Evolutionary conservation across 53 echinoderm and acorn worm species (phyloP), one percentile per base, ranked within the genome.

Genomic region (Actinopyga echinites): DNA sequence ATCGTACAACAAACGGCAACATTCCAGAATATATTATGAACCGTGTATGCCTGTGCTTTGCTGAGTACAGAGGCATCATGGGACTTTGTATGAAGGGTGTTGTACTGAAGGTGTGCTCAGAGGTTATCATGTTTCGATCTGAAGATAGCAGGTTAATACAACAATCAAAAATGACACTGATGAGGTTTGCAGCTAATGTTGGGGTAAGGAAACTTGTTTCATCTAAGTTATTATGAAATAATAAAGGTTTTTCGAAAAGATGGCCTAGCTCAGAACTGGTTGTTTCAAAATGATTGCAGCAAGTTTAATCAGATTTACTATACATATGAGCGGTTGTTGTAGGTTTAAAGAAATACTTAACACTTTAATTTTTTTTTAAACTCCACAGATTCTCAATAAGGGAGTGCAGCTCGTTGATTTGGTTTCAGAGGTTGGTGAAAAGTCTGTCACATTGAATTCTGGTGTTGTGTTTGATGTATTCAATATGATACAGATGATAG

Each of bases 11-110:
- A 11, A 15, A 65, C 34, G 65, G 65, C 34, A 30, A 65, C 30
- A 65, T 65, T 65, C 65, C 65, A 32, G 65, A 8, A 32, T 31
- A 65, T 20, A 65, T 65, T 13, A 65, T 65, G 12, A 65, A n/a
- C n/a, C n/a, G n/a, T n/a, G n/a, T n/a, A n/a, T n/a, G n/a, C n/a
- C n/a, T n/a, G n/a, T n/a, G n/a, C 12, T 65, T 65, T 30, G 28
- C 65, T 65, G 65, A 65, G 30, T 65, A 65, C 20, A 19, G 6
- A n/a, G n/a, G n/a, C n/a, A n/a, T n/a, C n/a, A n/a, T n/a, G n/a
- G n/a, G 12, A 6, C 12, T 15, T 30, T 11, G 30, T 8, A 65
- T 32, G 30, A 34, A 65, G 5, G 34, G 30, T 30, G 31, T 29
- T 23, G 34, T 20, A 28, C 31, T 32, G 65, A 29, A 32, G 9